Evolutionary conservation across 2,797 vertebrate species (phyloP), one percentile per base, ranked within the genome.

Genomic region (Cirrhinus mrigala): DNA sequence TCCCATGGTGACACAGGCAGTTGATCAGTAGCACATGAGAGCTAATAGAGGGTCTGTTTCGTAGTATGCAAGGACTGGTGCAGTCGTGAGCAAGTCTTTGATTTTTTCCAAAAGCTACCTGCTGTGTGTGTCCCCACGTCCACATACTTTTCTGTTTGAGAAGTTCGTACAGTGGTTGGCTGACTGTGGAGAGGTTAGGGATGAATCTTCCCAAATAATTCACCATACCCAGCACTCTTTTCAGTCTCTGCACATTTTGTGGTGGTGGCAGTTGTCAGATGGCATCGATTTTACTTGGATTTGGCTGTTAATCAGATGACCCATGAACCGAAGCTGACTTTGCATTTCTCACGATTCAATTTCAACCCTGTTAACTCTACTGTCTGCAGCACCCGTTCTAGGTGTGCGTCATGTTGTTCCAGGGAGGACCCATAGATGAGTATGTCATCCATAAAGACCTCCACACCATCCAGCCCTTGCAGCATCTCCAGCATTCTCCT

Each of bases 111-210:
- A n/a, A n/a, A n/a, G n/a, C n/a, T n/a, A n/a, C n/a, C n/a, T n/a
- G n/a, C n/a, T n/a, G n/a, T n/a, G n/a, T n/a, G n/a, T n/a, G n/a
- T n/a, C n/a, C n/a, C n/a, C n/a, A n/a, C n/a, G n/a, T n/a, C n/a
- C n/a, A n/a, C n/a, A n/a, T n/a, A n/a, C n/a, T n/a, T n/a, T n/a
- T n/a, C n/a, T n/a, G n/a, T n/a, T n/a, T n/a, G n/a, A n/a, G n/a
- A n/a, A n/a, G n/a, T 77, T 90, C 84, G 16, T 79, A 90, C 84
- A 88, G 87, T 68, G 87, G 29, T 76, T 50, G 62, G 50, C 79
- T 76, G 33, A 69, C 33, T 84, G 69, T 73, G 5, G 79, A 66
- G 6, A 83, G 60, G 56, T 83, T 79, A 1, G 85, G 81, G 7
- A 83, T 60, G n/a, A 62, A 83, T 46, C 68, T 77, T 15, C 60